Evolutionary conservation across 2,113 vertebrate genomes (phyloP), one percentile per base, ranked within the genome.

Genomic region (Fukomys damarensis): DNA sequence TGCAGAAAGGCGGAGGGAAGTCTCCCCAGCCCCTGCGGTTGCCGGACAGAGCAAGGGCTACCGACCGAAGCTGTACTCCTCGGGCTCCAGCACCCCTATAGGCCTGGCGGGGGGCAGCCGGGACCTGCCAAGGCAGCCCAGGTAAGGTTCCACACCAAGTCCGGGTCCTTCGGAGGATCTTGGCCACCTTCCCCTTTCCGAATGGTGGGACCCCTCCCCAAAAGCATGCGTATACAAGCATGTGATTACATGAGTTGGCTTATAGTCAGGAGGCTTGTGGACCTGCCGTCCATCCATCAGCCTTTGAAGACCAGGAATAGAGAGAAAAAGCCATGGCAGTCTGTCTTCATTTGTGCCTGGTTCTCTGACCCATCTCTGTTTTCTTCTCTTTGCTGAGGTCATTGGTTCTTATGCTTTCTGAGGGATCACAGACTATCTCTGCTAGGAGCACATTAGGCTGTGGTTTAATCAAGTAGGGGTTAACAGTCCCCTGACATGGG

Each of bases 61-160:
- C 98, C 98, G 98, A 84, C 99, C 99, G 0, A 99, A 98, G 97
- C 98, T 99, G 4, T 99, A 99, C 93, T 98, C 98, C 3, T 98
- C 98, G 8, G 98, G 99, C 14, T 98, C 98, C 84, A 98, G 97
- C 22, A 98, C 98, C n/a, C 94, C 98, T 5, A 93, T 97, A 0
- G 80, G 94, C 32, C 82, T 96, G 80, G 93, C 95, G 0, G 90
- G 93, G 80, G 97, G 96, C 59, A 90, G 91, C 68, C 94, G 84
- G 0, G 96, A 98, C 65, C 96, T 82, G 3, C 90, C 95, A 0
- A 96, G 95, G 80, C 98, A 98, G 63, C 43, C 97, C 76, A 98
- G 98, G 98, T 98, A 95, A 93, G 95, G 6, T 12, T 8, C 22
- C 26, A 0, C 5, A 7, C 20, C 30, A 20, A 3, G 0, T 1